Evolutionary conservation across 1,140 invertebrate genomes (phyloP).

Genomic region (Planococcus citri): DNA sequence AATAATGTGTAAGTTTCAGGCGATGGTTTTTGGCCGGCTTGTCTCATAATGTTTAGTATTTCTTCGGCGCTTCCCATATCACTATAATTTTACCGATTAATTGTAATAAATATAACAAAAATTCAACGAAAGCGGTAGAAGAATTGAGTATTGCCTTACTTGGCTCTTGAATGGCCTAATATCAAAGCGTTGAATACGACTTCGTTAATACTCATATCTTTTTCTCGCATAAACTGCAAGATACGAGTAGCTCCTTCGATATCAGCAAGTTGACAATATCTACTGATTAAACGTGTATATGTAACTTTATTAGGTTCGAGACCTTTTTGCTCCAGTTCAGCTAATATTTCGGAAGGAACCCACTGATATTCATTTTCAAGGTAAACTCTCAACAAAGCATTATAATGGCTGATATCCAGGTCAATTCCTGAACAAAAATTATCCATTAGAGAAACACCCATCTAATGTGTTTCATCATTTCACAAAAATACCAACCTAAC

Average conservation of each 20-base stretch:
- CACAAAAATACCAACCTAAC: slow-evolving; percentile 32
- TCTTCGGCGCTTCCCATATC: slow-evolving; percentile 65
- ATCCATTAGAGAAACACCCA: not conserved
- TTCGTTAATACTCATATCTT: slow-evolving; percentile 61
- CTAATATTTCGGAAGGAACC: slow-evolving; percentile 58
- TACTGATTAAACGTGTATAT: slow-evolving; percentile 64
- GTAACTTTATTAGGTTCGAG: slow-evolving; percentile 71
- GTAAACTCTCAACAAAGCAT: slow-evolving; percentile 66
- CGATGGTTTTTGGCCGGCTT: slow-evolving; percentile 56
- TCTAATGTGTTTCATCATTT: too few relatives aligned
- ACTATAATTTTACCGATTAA: slow-evolving; percentile 39
- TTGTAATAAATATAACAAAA: too few relatives aligned
- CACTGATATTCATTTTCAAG: slow-evolving; percentile 72
- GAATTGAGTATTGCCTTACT: too few relatives aligned
- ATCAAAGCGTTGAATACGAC: slow-evolving; percentile 70
- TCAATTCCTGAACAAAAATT: slow-evolving; percentile 41
- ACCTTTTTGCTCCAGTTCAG: slow-evolving; percentile 54
- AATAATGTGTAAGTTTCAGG: slow-evolving; percentile 60
- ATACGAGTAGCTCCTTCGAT: slow-evolving; percentile 68
- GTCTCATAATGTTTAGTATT: slow-evolving; percentile 60
- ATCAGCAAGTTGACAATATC: slow-evolving; percentile 67
- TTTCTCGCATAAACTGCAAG: slow-evolving; percentile 64
- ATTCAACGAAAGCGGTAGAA: too few relatives aligned
- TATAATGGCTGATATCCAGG: slow-evolving; percentile 76
- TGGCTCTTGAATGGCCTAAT: slow-evolving; percentile 55